These are phyloP conservation scores for Falco rusticolus DNA, from an alignment of 2,797 vertebrate species.

Conservation along the genomic window DNA sequence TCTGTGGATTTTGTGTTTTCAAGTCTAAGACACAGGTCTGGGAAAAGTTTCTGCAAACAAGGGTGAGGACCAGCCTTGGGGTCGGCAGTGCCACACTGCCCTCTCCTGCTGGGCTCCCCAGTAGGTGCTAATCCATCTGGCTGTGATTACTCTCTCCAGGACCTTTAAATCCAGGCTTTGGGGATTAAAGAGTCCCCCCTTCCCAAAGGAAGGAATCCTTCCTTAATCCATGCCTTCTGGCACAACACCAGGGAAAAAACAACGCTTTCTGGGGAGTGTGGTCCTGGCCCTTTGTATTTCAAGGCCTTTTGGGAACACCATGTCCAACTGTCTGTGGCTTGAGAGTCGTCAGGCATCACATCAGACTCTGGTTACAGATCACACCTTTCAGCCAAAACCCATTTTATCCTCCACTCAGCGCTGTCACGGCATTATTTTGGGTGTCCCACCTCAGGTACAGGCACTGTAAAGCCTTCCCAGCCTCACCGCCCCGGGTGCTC, in stretches of 20 bases:
- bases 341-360: background rate
- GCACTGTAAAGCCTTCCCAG: background rate
- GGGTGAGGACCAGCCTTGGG: background rate
- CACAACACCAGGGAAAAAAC: background rate
- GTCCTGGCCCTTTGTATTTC: background rate
- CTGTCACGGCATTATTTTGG: rapidly evolving
- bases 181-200: constrained; percentile 16
- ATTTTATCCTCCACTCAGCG: rapidly evolving
- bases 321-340: rapidly evolving
- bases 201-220: constrained; percentile 35
- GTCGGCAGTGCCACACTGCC: background rate
- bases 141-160: constrained; percentile 45
- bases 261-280: background rate
- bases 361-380: background rate
- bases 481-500: background rate
- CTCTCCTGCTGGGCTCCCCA: background rate
- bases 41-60: background rate
- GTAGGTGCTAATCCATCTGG: background rate
- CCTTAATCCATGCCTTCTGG: constrained; percentile 10
- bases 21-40: background rate
- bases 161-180: constrained; percentile 45
- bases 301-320: background rate
- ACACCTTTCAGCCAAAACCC: background rate
- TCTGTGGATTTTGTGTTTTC: background rate
- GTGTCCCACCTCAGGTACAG: background rate